Evolutionary conservation across 2,113 vertebrate genomes (phyloP).

Genomic region (Dendropsophus ebraccatus): DNA sequence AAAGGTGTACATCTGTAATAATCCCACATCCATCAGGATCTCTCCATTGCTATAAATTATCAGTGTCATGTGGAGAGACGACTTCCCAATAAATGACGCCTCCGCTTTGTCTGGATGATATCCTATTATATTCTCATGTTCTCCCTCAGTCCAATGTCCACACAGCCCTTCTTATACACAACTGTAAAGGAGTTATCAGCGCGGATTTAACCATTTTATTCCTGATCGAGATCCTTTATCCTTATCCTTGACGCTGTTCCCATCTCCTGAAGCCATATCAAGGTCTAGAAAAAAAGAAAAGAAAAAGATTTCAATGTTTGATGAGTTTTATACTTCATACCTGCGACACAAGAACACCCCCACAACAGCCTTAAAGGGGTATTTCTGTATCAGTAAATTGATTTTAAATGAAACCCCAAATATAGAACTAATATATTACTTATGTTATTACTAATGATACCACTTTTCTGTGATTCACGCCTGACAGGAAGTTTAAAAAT

Average conservation of each 20-base stretch:
- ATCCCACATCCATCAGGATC: slow-evolving; percentile 66
- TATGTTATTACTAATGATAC: too few species aligned
- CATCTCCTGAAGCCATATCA: slow-evolving; percentile 88
- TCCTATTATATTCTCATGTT: slow-evolving; percentile 63
- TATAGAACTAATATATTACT: too few species aligned
- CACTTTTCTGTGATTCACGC: too few species aligned
- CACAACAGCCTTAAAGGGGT: too few species aligned
- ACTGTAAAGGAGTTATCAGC: slow-evolving; percentile 75
- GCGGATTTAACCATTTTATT: slow-evolving; percentile 85
- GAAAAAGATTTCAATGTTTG: not conserved
- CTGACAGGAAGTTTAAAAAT: too few species aligned
- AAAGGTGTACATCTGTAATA: slow-evolving; percentile 67
- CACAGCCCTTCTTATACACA: slow-evolving; percentile 54
- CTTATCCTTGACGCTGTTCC: slow-evolving; percentile 75
- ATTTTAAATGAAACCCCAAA: too few species aligned
- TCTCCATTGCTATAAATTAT: slow-evolving; percentile 61
- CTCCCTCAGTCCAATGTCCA: slow-evolving; percentile 47
- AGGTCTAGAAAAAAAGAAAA: slow-evolving; percentile 67
- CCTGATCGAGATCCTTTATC: slow-evolving; percentile 71
- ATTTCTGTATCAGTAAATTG: too few species aligned
- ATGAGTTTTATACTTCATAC: not conserved
- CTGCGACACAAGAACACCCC: too few species aligned
- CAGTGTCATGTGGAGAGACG: slow-evolving; percentile 65
- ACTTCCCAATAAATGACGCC: slow-evolving; percentile 56
- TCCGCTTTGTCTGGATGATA: slow-evolving; percentile 67